A percentile compares a stretch with the other conserved stretches of the same genome.
Conservation (phyloP, 1,140 invertebrate species). For the Branchinecta lindahli region DNA sequence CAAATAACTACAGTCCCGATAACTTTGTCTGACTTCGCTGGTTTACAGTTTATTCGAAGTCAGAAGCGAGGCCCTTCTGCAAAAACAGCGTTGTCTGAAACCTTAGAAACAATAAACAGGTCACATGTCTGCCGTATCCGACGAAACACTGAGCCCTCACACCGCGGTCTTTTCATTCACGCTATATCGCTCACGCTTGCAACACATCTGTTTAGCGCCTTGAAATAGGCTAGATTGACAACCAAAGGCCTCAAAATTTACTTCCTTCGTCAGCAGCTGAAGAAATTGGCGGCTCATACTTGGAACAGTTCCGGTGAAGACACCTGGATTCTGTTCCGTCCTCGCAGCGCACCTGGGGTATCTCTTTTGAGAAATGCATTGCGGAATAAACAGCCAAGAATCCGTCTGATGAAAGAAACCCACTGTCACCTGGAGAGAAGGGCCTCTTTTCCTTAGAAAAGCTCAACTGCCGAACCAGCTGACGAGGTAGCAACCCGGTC, state of each 20-base stretch:
- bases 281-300: background rate
- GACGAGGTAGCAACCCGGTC: too few relatives aligned
- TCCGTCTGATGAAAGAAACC: background rate
- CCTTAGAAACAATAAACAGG: too few relatives aligned
- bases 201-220: background rate
- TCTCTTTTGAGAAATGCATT: conserved; percentile 6
- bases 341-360: background rate
- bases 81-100: too few relatives aligned
- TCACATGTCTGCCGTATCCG: too few relatives aligned
- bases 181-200: background rate
- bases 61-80: too few relatives aligned
- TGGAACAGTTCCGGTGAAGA: conserved; percentile 8
- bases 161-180: too few relatives aligned
- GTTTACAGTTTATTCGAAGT: too few relatives aligned
- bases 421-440: background rate
- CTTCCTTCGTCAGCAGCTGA: conserved; percentile 8
- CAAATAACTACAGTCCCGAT: too few relatives aligned
- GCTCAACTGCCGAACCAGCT: too few relatives aligned
- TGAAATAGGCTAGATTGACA: background rate
- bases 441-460: too few relatives aligned
- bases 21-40: too few relatives aligned
- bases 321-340: background rate
- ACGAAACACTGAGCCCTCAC: too few relatives aligned
- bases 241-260: conserved; percentile 6
- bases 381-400: conserved; percentile 6